phyloP scores from a whole-genome alignment of 2,113 vertebrate genomes.

The Jaculus jaculus region DNA sequence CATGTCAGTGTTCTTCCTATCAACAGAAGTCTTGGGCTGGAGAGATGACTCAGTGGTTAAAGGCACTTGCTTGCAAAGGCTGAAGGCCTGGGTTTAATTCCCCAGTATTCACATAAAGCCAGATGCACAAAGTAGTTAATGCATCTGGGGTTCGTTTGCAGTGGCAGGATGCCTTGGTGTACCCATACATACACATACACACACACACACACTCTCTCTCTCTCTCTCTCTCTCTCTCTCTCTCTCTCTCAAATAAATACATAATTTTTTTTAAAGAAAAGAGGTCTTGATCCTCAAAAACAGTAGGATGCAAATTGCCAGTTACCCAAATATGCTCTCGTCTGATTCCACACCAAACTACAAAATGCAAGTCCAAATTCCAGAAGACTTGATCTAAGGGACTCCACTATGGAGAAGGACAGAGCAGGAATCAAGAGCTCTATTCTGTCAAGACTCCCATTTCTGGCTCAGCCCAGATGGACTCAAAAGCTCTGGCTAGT shows the following conservation, averaged over 20 bases:
- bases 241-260: too few relatives aligned
- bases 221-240: too few relatives aligned
- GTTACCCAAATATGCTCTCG: background rate
- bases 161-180: too few relatives aligned
- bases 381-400: background rate
- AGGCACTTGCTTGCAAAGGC: too few relatives aligned
- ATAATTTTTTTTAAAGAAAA: background rate
- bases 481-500: background rate
- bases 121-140: too few relatives aligned
- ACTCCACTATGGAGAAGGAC: background rate
- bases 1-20: background rate
- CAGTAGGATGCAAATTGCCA: background rate
- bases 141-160: too few relatives aligned
- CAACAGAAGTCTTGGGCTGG: background rate
- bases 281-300: background rate
- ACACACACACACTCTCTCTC: too few relatives aligned
- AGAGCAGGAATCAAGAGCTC: background rate
- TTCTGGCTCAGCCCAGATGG: background rate
- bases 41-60: too few relatives aligned
- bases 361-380: slow-evolving; percentile 13
- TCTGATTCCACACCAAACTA: background rate
- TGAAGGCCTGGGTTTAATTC: too few relatives aligned
- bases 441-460: background rate
- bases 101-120: too few relatives aligned
- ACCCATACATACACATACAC: too few relatives aligned